These are phyloP conservation scores for Lepus oiostolus DNA, from an alignment of 2,797 vertebrate species.

Conservation along the genomic window DNA sequence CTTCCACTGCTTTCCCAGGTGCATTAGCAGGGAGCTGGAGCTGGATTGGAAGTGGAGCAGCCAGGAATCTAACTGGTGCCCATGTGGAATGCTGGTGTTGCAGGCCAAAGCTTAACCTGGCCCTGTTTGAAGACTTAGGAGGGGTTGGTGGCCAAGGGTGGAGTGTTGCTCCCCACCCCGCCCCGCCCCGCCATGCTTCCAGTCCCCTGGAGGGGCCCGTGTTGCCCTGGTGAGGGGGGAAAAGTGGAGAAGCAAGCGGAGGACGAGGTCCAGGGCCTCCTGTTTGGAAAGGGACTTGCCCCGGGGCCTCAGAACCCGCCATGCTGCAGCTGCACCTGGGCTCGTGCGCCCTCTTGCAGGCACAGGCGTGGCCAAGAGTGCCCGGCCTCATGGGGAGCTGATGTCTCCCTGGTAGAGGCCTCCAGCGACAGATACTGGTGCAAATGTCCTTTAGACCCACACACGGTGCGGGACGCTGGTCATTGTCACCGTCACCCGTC, in stretches of 20 bases:
- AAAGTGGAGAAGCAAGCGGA: not conserved
- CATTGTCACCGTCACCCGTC: rapidly evolving
- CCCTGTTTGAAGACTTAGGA: not conserved
- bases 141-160: not conserved
- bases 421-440: not conserved
- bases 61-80: no score
- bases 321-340: not conserved
- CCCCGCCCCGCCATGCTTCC: no score
- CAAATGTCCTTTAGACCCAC: not conserved
- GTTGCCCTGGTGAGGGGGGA: not conserved
- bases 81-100: no score
- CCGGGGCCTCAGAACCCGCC: not conserved
- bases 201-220: no score
- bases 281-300: rapidly evolving
- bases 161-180: no score
- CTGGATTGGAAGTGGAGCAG: no score
- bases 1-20: no score
- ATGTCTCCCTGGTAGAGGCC: not conserved
- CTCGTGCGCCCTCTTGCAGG: not conserved
- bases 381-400: no score
- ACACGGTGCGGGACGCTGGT: rapidly evolving
- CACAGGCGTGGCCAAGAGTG: no score
- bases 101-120: no score
- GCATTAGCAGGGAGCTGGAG: no score
- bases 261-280: not conserved